Conservation (phyloP, 2,888 invertebrate genomes). For the Melipona bicolor region DNA sequence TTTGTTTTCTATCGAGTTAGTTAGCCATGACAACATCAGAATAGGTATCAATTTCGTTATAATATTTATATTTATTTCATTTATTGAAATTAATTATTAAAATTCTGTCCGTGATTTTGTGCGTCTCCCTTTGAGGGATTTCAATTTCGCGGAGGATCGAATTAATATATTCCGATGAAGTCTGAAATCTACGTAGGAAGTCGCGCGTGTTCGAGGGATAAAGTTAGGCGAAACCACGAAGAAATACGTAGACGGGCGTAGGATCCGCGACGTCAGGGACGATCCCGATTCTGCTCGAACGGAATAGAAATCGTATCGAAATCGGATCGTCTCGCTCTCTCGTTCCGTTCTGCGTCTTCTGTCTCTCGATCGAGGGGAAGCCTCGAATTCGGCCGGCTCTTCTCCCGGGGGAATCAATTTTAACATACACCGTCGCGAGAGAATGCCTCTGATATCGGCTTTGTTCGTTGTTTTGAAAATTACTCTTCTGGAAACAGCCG, state of each 20-base stretch:
- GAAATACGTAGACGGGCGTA: conserved; percentile 34
- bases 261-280: conserved; percentile 21
- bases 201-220: background rate
- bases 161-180: background rate
- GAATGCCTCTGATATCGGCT: conserved; percentile 9
- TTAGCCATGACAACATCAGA: too few species aligned
- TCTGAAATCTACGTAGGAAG: background rate
- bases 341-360: conserved; percentile 41
- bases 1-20: too few species aligned
- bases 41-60: too few species aligned
- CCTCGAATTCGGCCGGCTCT: background rate
- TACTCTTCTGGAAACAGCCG: background rate
- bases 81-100: too few species aligned
- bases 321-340: conserved; percentile 43
- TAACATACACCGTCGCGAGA: conserved; percentile 14
- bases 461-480: conserved; percentile 21
- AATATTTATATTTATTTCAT: too few species aligned
- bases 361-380: background rate
- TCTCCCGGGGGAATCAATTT: conserved; percentile 26
- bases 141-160: background rate
- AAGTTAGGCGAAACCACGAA: background rate
- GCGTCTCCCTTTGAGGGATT: background rate
- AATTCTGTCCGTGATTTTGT: too few species aligned
- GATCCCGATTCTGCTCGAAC: conserved; percentile 44
- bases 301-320: conserved; percentile 65